A percentile compares a stretch with the other conserved stretches of the same genome.
phyloP scores from a whole-genome alignment of 2,113 vertebrate genomes.

The Oceanodroma tethys region DNA sequence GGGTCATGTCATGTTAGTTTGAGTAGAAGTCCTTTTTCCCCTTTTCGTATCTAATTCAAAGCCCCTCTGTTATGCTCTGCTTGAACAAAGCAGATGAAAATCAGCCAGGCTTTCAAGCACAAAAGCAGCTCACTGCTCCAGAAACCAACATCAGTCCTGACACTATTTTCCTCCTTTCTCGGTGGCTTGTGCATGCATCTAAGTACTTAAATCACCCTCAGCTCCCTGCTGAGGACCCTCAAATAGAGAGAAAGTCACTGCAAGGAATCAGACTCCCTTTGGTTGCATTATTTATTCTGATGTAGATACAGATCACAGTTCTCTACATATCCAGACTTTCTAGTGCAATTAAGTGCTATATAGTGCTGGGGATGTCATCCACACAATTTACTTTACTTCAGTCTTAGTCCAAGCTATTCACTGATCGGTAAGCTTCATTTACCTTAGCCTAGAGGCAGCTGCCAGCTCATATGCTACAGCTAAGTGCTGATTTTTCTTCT shows the following conservation, averaged over 20 bases:
- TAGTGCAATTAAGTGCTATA: background rate
- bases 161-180: background rate
- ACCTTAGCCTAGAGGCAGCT: background rate
- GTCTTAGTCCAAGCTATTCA: background rate
- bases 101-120: background rate
- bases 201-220: background rate
- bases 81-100: background rate
- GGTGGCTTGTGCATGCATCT: background rate
- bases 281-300: background rate
- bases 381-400: background rate
- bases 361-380: background rate
- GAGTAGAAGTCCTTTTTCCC: background rate
- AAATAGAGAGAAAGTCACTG: background rate
- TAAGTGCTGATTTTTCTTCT: background rate
- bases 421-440: background rate
- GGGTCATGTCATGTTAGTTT: accelerated
- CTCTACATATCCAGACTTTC: background rate
- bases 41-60: background rate
- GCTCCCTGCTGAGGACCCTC: background rate
- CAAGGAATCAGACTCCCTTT: background rate
- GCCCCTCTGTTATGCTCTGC: background rate
- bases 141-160: background rate
- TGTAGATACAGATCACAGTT: background rate
- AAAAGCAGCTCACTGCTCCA: background rate
- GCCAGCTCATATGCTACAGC: background rate